A percentile compares a stretch with the other conserved stretches of the same genome.
Evolutionary conservation across 35 echinoderm and acorn worm species (phyloP).

Genomic region (Apostichopus japonicus): DNA sequence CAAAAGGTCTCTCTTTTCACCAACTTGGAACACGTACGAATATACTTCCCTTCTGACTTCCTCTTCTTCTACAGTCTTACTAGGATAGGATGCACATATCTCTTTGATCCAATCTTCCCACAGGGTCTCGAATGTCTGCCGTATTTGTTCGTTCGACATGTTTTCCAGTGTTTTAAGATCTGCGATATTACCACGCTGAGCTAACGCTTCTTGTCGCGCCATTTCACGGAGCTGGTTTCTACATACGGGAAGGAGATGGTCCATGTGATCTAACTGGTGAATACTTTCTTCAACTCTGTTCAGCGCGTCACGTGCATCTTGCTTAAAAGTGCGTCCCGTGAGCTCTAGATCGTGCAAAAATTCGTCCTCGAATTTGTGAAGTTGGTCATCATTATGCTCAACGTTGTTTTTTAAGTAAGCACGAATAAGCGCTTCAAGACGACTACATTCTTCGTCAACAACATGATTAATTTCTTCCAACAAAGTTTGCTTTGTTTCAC

Average conservation of each 20-base stretch:
- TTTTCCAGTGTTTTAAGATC: neutral
- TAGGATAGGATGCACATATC: slow-evolving; percentile 10
- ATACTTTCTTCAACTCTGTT: slow-evolving; percentile 12
- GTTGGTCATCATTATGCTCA: slow-evolving; percentile 20
- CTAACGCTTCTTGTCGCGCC: neutral
- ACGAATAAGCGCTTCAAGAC: neutral
- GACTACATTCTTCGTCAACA: neutral
- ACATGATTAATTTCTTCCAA: neutral
- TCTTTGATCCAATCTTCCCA: slow-evolving; percentile 41
- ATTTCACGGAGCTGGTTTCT: slow-evolving; percentile 36
- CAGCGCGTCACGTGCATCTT: slow-evolving; percentile 7
- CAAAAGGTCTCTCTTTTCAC: slow-evolving; percentile 37
- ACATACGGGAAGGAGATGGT: slow-evolving; percentile 17
- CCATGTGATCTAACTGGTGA: slow-evolving; percentile 10
- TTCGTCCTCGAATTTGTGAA: slow-evolving; percentile 46
- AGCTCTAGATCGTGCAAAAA: slow-evolving; percentile 11
- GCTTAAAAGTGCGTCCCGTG: neutral
- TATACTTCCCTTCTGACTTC: slow-evolving; percentile 32
- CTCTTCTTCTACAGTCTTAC: neutral
- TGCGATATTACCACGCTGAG: neutral
- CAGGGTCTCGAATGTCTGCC: slow-evolving; percentile 1
- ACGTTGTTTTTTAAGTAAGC: neutral
- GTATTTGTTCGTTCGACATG: neutral
- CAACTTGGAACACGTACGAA: neutral
- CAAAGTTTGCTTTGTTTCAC: neutral